Evolutionary conservation across 2,888 invertebrate genomes (phyloP).

Genomic region (Pheosia gnoma): DNA sequence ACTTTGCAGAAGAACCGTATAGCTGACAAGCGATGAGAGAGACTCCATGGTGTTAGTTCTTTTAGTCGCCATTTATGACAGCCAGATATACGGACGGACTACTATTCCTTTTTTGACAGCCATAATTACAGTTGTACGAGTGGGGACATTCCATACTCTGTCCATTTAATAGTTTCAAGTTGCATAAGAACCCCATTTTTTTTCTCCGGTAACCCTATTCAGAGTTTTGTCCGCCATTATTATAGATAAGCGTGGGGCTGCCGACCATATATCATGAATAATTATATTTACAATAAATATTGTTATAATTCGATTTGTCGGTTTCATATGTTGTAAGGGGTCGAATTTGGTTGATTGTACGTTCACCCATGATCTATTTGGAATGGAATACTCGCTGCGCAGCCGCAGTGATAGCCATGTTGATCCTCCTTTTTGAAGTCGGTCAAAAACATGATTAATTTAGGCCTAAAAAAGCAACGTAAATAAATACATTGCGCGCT

Average conservation of each 20-base stretch:
- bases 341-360: background rate
- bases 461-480: too few relatives aligned
- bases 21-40: too few relatives aligned
- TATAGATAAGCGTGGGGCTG: constrained; percentile 38
- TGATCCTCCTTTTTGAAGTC: too few relatives aligned
- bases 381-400: too few relatives aligned
- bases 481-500: too few relatives aligned
- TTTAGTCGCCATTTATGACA: too few relatives aligned
- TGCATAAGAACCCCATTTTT: constrained; percentile 9
- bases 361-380: background rate
- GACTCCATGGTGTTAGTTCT: too few relatives aligned
- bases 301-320: constrained; percentile 44
- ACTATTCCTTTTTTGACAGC: too few relatives aligned
- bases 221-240: constrained; percentile 32
- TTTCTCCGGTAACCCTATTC: constrained; percentile 17
- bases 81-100: too few relatives aligned
- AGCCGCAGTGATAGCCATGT: too few relatives aligned
- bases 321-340: constrained; percentile 24
- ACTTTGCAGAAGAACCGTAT: too few relatives aligned
- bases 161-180: background rate
- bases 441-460: too few relatives aligned
- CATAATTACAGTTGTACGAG: background rate
- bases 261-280: constrained; percentile 45
- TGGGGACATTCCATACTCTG: background rate
- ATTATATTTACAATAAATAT: constrained; percentile 56